Evolutionary conservation across 1,140 invertebrate genomes (phyloP).

Genomic region (Conus betulinus): DNA sequence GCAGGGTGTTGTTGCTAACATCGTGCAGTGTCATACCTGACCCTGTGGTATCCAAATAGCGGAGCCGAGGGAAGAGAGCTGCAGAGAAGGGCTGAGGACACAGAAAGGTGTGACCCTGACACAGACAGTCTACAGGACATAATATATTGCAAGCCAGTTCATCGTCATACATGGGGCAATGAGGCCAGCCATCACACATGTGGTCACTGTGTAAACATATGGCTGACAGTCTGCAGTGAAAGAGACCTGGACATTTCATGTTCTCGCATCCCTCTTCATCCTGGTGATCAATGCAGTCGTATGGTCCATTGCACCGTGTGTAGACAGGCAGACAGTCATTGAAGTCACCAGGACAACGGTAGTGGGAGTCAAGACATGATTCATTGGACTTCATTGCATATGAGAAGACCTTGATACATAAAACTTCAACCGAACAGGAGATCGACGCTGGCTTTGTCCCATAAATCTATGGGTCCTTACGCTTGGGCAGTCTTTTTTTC

Average conservation of each 20-base stretch:
- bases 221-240: not conserved
- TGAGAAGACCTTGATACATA: too few species aligned
- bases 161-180: not conserved
- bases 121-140: not conserved
- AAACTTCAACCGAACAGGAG: too few species aligned
- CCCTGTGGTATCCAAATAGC: not conserved
- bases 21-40: not conserved
- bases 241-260: not conserved
- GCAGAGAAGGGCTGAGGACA: not conserved
- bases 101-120: not conserved
- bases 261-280: conserved; percentile 3
- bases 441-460: too few species aligned
- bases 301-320: not conserved
- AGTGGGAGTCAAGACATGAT: not conserved
- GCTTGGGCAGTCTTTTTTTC: too few species aligned
- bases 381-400: not conserved
- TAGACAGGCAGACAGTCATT: conserved; percentile 2
- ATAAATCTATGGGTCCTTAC: too few species aligned
- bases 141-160: not conserved
- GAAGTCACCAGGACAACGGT: not conserved
- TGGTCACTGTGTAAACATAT: not conserved
- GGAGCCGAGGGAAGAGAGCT: not conserved
- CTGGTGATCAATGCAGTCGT: conserved; percentile 10
- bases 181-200: conserved; percentile 11
- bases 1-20: not conserved